Percentiles rank a stretch among this genome's conserved stretches.
These are phyloP conservation scores for Heptranchias perlo DNA, from an alignment of 2,113 vertebrate genomes.

Conservation along the genomic window DNA sequence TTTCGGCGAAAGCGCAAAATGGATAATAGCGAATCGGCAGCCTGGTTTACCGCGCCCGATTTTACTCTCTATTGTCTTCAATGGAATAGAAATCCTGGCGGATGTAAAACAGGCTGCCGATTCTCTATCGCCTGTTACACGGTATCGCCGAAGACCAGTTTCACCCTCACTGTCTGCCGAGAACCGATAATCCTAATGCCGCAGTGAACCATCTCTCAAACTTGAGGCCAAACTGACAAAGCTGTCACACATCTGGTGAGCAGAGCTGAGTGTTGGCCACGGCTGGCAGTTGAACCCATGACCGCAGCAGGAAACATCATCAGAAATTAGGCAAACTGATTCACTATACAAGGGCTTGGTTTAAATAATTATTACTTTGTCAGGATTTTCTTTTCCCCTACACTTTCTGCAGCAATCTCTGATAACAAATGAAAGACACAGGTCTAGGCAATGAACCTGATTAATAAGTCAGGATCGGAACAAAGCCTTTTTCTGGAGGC, in stretches of 20 bases:
- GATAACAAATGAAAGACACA: neutral
- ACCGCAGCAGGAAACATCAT: neutral
- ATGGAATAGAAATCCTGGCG: neutral
- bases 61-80: neutral
- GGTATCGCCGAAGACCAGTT: neutral
- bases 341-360: neutral
- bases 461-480: neutral
- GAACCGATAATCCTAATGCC: too few relatives aligned
- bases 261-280: neutral
- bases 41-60: neutral
- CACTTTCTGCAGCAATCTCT: neutral
- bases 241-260: neutral
- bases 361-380: neutral
- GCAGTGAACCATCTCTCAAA: neutral
- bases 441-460: neutral
- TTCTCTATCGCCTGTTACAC: neutral
- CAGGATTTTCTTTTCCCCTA: neutral
- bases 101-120: neutral
- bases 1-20: neutral
- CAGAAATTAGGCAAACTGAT: neutral
- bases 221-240: neutral
- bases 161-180: neutral
- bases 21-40: neutral
- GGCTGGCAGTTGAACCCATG: neutral
- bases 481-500: neutral